A percentile compares a stretch with the other conserved stretches of the same genome.
Conservation (phyloP, 1,140 invertebrate genomes). For the Leucophenga varia region DNA sequence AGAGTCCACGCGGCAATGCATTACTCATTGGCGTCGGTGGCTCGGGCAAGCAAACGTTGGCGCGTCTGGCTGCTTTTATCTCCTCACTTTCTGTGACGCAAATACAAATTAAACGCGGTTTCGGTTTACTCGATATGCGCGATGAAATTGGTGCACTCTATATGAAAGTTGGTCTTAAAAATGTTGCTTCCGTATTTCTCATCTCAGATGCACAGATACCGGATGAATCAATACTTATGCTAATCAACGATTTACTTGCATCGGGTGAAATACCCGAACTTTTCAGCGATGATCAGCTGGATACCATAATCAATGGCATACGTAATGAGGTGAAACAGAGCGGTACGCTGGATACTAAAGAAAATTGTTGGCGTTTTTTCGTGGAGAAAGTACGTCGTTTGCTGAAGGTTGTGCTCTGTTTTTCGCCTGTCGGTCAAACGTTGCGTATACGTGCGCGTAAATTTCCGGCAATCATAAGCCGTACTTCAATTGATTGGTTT, state of each 20-base stretch:
- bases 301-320: conserved; percentile 81
- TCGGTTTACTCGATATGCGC: conserved; percentile 80
- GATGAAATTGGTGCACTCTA: conserved; percentile 80
- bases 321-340: conserved; percentile 75
- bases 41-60: conserved; percentile 91
- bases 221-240: conserved; percentile 89
- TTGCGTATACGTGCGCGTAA: conserved; percentile 82
- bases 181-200: conserved; percentile 83
- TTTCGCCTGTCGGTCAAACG: conserved; percentile 88
- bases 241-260: conserved; percentile 92
- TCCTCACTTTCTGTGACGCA: conserved; percentile 88
- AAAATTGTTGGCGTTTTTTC: conserved; percentile 96
- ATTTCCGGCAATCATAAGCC: conserved; percentile 92
- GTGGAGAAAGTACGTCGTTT: conserved; percentile 82
- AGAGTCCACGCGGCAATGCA: conserved; percentile 88
- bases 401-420: conserved; percentile 80
- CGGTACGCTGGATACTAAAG: conserved; percentile 82
- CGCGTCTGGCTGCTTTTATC: conserved; percentile 85
- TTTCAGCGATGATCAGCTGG: conserved; percentile 87
- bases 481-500: conserved; percentile 93
- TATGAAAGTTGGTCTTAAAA: conserved; percentile 86
- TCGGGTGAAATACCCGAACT: conserved; percentile 93
- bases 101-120: conserved; percentile 88
- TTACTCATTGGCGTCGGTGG: conserved; percentile 92
- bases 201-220: conserved; percentile 94